These are phyloP conservation scores for Lutjanus campechanus DNA, from an alignment of 2,797 vertebrate species.

Conservation along the genomic window DNA sequence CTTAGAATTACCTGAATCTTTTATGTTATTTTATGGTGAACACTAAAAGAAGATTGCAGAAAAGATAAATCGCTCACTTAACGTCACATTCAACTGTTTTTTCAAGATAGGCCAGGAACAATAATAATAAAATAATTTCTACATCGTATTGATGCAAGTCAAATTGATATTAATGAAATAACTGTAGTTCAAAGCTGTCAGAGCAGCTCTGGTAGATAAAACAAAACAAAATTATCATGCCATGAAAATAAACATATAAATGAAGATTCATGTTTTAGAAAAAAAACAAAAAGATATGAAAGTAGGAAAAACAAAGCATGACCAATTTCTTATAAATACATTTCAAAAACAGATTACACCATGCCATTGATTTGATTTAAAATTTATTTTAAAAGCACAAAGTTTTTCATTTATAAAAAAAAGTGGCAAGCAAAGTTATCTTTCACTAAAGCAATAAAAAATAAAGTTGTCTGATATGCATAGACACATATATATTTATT, in stretches of 20 bases:
- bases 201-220: background rate
- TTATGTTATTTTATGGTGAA: constrained; percentile 36
- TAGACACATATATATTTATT: too few species aligned
- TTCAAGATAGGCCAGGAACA: background rate
- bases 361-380: background rate
- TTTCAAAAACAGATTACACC: background rate
- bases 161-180: constrained; percentile 1
- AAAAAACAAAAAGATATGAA: background rate
- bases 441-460: background rate
- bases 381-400: background rate
- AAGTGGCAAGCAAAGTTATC: background rate
- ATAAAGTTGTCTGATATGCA: background rate
- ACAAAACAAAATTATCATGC: background rate
- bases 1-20: constrained; percentile 71
- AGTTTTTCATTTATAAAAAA: background rate
- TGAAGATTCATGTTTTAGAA: background rate
- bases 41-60: constrained; percentile 51
- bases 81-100: background rate
- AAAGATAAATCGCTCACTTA: constrained; percentile 24
- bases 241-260: background rate
- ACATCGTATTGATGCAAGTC: constrained; percentile 6
- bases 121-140: background rate
- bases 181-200: background rate
- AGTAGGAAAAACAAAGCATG: background rate
- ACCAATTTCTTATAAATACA: background rate